Conservation (phyloP, 2,113 vertebrate species). For the Nicator chloris region DNA sequence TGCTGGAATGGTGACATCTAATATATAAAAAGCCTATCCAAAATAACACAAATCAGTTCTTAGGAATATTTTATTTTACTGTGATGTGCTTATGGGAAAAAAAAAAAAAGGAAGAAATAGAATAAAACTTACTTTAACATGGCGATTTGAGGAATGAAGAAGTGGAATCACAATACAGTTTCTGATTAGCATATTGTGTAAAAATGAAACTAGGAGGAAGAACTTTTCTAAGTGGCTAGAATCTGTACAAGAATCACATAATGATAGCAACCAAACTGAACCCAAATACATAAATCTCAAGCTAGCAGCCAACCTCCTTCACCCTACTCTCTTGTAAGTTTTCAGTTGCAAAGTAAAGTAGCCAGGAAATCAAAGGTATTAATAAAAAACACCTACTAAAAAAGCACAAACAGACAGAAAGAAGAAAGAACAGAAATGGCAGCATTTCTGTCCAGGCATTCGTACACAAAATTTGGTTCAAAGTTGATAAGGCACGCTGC, state of each 20-base stretch:
- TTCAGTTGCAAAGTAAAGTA: background rate
- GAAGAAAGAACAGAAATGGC: background rate
- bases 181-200: background rate
- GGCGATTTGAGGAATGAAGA: background rate
- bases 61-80: background rate
- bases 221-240: background rate
- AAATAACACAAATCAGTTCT: background rate
- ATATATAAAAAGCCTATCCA: background rate
- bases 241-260: background rate
- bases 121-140: background rate
- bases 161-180: background rate
- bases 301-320: background rate
- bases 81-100: background rate
- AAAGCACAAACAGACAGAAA: background rate
- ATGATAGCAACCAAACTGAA: background rate
- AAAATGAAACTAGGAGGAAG: background rate
- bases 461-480: background rate
- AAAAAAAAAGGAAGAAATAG: background rate
- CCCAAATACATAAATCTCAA: background rate
- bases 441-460: background rate
- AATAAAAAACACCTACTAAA: background rate
- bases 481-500: background rate
- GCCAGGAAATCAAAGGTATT: background rate
- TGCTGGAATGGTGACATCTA: background rate
- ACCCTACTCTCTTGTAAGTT: background rate